Evolutionary conservation across 2,888 invertebrate genomes (phyloP).

Genomic region (Incurvaria masculella): DNA sequence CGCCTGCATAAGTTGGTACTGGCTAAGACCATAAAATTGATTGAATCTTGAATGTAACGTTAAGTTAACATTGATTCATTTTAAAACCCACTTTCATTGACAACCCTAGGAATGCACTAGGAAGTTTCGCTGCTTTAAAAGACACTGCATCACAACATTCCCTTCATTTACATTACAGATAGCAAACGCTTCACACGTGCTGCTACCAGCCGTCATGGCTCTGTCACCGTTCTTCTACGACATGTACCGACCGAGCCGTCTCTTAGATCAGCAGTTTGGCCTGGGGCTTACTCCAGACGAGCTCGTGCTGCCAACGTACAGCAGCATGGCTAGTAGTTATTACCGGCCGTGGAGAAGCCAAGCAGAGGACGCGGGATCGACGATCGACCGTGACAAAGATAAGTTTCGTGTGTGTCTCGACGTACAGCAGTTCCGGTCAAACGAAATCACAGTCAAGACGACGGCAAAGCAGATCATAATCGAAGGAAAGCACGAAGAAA

Average conservation of each 20-base stretch:
- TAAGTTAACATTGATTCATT: not conserved
- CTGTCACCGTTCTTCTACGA: conserved; percentile 11
- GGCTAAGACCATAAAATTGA: not conserved
- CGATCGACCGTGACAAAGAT: conserved; percentile 26
- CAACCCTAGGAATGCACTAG: conserved; percentile 4
- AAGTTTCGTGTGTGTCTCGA: conserved; percentile 59
- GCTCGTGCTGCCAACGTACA: conserved; percentile 22
- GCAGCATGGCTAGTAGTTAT: conserved; percentile 19
- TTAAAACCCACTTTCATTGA: not conserved
- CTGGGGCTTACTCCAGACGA: conserved; percentile 24
- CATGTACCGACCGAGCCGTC: conserved; percentile 17
- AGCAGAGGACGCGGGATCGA: conserved; percentile 25
- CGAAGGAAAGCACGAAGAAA: conserved; percentile 53
- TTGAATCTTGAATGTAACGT: not conserved
- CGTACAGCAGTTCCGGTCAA: conserved; percentile 65
- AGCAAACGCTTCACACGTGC: no score
- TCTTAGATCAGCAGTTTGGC: conserved; percentile 23
- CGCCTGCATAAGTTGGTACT: no score
- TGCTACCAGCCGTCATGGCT: conserved; percentile 19
- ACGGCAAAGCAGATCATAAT: conserved; percentile 58
- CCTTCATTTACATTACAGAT: conserved; percentile 19
- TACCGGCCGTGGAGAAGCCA: conserved; percentile 26
- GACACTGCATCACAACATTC: conserved; percentile 12
- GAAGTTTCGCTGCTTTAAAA: conserved; percentile 23
- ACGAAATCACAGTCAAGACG: conserved; percentile 66